phyloP scores from a whole-genome alignment of 2,888 invertebrate species.

The Sturmia bella region DNA sequence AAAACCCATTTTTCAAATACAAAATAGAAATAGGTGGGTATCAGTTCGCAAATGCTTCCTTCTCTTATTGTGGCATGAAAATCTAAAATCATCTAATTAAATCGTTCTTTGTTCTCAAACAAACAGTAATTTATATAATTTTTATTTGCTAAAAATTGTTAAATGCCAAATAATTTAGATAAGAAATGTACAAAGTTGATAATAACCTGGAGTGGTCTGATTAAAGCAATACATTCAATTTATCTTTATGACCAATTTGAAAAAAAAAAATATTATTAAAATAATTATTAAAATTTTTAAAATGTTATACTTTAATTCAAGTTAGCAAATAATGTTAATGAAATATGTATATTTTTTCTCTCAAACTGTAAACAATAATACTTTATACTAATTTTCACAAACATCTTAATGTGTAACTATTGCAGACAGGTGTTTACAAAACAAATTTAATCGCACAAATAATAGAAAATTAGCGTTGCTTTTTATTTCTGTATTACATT shows the following conservation, averaged over 20 bases:
- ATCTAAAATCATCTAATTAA: slow-evolving; percentile 8
- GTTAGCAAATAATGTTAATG: slow-evolving; percentile 32
- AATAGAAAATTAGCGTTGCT: slow-evolving; percentile 30
- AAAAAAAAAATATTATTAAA: not conserved
- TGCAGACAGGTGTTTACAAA: slow-evolving; percentile 49
- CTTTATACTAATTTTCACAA: slow-evolving; percentile 21
- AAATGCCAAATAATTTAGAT: slow-evolving; percentile 32
- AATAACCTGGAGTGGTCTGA: slow-evolving; percentile 12
- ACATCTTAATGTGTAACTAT: slow-evolving; percentile 21
- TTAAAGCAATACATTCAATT: slow-evolving; percentile 6
- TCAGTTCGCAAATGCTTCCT: slow-evolving; percentile 39
- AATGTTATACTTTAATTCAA: slow-evolving; percentile 23
- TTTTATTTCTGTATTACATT: slow-evolving; percentile 60
- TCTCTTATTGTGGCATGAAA: too few species aligned
- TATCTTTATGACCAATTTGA: not conserved
- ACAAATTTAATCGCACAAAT: slow-evolving; percentile 11
- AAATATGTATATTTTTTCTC: slow-evolving; percentile 10
- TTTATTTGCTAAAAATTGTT: not conserved
- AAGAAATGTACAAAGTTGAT: slow-evolving; percentile 31
- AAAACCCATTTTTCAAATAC: not conserved
- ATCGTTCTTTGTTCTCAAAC: slow-evolving; percentile 23
- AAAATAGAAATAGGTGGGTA: slow-evolving; percentile 16
- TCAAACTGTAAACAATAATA: slow-evolving; percentile 29
- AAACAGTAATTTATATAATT: slow-evolving; percentile 3
- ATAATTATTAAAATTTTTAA: not conserved